phyloP scores from a whole-genome alignment of 2,113 vertebrate species.

The Nibea coibor region DNA sequence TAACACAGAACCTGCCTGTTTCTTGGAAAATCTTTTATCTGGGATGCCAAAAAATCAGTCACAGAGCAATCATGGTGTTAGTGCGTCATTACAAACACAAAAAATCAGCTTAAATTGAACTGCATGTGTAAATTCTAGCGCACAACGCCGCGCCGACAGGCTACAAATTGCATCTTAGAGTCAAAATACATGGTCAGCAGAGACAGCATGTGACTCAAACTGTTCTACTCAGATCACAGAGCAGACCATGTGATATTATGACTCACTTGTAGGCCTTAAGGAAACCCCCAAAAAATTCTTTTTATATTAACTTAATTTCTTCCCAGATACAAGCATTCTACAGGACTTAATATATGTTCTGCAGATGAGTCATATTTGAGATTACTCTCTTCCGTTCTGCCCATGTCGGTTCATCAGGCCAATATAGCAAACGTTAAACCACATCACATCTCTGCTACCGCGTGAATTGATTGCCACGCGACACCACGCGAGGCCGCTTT shows the following conservation, averaged over 20 bases:
- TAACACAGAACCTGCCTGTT: not conserved
- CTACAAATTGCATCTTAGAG: conserved; percentile 8
- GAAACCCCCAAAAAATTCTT: conserved; percentile 29
- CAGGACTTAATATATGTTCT: conserved; percentile 19
- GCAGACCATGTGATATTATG: conserved; percentile 36
- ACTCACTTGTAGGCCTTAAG: conserved; percentile 43
- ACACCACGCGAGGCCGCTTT: not conserved
- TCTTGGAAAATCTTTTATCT: not conserved
- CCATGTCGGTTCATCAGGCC: not conserved
- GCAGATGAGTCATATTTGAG: conserved; percentile 29
- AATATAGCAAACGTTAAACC: not conserved
- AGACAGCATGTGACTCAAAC: conserved; percentile 32
- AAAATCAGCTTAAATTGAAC: not conserved
- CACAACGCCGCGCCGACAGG: not conserved
- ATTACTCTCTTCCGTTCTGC: not conserved
- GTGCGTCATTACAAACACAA: not conserved
- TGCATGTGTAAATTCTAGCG: conserved; percentile 12
- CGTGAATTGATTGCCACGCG: not conserved
- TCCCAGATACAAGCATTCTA: conserved; percentile 26
- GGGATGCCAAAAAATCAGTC: not conserved
- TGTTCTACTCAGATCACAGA: conserved; percentile 20
- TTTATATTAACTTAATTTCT: conserved; percentile 44
- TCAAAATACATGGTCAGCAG: conserved; percentile 11
- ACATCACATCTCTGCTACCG: not conserved
- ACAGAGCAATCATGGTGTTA: not conserved